Percentiles rank a stretch among this genome's conserved stretches.
These are phyloP conservation scores for Masticophis lateralis DNA, from an alignment of 2,797 vertebrate species.

Conservation along the genomic window DNA sequence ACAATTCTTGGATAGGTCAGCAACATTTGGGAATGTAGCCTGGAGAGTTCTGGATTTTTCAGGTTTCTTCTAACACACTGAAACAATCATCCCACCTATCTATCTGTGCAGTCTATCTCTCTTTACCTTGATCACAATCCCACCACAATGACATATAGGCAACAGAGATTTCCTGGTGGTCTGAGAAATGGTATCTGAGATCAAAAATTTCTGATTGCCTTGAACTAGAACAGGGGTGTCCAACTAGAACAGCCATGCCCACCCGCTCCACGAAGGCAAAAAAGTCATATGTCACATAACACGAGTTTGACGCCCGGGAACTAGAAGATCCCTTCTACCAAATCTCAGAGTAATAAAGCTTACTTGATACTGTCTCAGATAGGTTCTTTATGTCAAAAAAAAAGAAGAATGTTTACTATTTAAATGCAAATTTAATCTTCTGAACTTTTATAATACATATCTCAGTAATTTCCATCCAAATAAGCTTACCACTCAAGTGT, in stretches of 20 bases:
- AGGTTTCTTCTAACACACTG: neutral
- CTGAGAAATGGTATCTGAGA: neutral
- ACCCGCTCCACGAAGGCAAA: no score
- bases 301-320: neutral
- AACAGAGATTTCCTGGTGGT: neutral
- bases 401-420: neutral
- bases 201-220: neutral
- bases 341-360: neutral
- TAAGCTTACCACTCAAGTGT: neutral
- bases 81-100: neutral
- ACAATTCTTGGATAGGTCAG: neutral
- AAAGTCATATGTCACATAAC: no score
- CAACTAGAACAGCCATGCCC: no score
- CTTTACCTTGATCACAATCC: neutral
- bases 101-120: neutral
- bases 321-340: neutral
- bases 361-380: neutral
- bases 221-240: neutral
- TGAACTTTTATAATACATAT: neutral
- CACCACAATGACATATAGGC: neutral
- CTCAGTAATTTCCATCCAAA: neutral
- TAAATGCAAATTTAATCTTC: conserved; percentile 1
- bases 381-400: neutral
- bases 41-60: neutral
- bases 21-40: neutral